phyloP scores from a whole-genome alignment of 2,888 invertebrate species.

The Euplexia lucipara region DNA sequence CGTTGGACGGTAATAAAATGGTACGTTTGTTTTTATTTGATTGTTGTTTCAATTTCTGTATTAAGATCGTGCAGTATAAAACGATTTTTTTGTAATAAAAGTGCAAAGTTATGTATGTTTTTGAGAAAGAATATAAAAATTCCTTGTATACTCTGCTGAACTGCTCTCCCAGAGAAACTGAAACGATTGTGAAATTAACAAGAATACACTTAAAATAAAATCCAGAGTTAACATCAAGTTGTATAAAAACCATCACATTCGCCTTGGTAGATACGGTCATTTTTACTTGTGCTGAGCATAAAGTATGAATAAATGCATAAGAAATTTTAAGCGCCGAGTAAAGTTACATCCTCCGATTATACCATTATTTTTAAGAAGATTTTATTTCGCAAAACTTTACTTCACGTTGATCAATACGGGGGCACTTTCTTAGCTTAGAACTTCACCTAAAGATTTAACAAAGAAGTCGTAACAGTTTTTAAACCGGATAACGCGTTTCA shows the following conservation, averaged over 20 bases:
- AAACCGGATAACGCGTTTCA: conserved; percentile 25
- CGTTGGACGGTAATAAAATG: conserved; percentile 38
- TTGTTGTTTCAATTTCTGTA: conserved; percentile 46
- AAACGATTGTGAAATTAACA: too few species aligned
- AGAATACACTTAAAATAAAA: too few species aligned
- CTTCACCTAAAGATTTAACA: conserved; percentile 24
- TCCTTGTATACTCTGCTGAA: background rate
- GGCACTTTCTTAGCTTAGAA: background rate
- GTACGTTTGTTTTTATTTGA: conserved; percentile 51
- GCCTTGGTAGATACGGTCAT: too few species aligned
- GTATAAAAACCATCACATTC: too few species aligned
- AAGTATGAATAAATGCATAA: too few species aligned
- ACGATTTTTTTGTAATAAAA: conserved; percentile 44
- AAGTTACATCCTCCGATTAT: too few species aligned
- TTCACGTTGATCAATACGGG: too few species aligned
- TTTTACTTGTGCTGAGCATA: too few species aligned
- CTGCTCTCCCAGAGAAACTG: background rate
- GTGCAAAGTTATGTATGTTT: conserved; percentile 14
- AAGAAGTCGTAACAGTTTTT: conserved; percentile 19
- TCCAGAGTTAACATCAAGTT: too few species aligned
- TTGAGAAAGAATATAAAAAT: background rate
- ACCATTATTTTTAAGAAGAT: too few species aligned
- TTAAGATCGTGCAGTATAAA: conserved; percentile 33
- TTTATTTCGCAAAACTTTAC: too few species aligned
- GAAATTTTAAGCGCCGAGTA: too few species aligned